Conservation (phyloP, 2,113 vertebrate species). For the Microcebus jonahi region DNA sequence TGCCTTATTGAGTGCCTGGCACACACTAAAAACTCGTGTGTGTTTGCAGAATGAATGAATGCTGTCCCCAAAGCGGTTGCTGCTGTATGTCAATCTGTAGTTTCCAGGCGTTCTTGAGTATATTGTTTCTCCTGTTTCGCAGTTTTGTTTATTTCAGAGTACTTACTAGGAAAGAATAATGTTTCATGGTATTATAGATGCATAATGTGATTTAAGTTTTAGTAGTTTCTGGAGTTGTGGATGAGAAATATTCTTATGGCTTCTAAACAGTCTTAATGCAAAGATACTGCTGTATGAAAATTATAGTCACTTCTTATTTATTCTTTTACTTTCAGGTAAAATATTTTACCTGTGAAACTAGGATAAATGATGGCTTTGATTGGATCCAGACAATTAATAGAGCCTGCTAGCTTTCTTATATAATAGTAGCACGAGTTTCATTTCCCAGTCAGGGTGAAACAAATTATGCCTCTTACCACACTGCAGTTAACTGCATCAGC, state of each 20-base stretch:
- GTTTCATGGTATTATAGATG: conserved; percentile 50
- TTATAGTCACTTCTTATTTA: conserved; percentile 53
- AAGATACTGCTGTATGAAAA: conserved; percentile 65
- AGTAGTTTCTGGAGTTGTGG: conserved; percentile 55
- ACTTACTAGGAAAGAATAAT: conserved; percentile 39
- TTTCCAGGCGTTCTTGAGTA: conserved; percentile 48
- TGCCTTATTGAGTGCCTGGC: neutral
- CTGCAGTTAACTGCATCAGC: conserved; percentile 77
- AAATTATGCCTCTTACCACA: conserved; percentile 44
- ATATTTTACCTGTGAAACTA: conserved; percentile 75
- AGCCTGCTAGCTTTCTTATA: conserved; percentile 76
- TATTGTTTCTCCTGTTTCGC: conserved; percentile 50
- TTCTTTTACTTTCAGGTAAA: conserved; percentile 63
- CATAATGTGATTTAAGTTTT: conserved; percentile 66
- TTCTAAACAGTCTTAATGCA: conserved; percentile 64
- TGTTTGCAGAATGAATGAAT: neutral
- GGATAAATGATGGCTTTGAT: conserved; percentile 79
- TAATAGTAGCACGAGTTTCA: conserved; percentile 57
- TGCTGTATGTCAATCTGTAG: conserved; percentile 12
- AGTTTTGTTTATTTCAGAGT: conserved; percentile 55
- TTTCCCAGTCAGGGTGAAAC: conserved; percentile 72
- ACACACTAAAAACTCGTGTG: neutral
- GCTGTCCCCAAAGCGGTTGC: neutral
- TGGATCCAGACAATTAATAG: conserved; percentile 82
- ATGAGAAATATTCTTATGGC: conserved; percentile 36